Evolutionary conservation across 2,113 vertebrate genomes (phyloP).

Genomic region (Motacilla alba): DNA sequence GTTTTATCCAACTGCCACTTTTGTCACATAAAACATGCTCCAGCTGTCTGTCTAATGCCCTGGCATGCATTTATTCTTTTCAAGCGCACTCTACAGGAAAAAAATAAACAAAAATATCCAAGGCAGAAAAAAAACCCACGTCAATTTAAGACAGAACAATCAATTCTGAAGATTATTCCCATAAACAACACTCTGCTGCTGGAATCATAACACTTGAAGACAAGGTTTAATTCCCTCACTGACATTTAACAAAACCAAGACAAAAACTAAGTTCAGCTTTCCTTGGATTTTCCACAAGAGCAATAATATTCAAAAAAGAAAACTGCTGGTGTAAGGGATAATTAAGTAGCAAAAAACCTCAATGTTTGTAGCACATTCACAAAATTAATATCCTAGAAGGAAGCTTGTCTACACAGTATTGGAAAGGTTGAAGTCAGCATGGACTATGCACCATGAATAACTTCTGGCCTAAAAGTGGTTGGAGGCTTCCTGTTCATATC

Average conservation of each 20-base stretch:
- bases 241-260: background rate
- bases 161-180: background rate
- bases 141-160: background rate
- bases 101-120: background rate
- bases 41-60: background rate
- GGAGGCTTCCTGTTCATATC: background rate
- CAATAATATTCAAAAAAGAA: background rate
- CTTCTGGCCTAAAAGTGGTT: background rate
- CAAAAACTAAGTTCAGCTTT: background rate
- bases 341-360: accelerated
- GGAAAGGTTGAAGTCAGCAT: background rate
- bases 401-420: background rate
- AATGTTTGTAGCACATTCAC: background rate
- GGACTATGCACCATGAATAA: background rate
- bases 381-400: background rate
- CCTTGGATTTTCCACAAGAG: background rate
- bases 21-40: background rate
- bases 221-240: background rate
- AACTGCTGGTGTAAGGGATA: background rate
- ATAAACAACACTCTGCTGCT: background rate
- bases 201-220: background rate
- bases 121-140: background rate
- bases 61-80: background rate
- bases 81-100: background rate
- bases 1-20: background rate